Conservation (phyloP, 2,113 vertebrate species). For the Oryzias javanicus region DNA sequence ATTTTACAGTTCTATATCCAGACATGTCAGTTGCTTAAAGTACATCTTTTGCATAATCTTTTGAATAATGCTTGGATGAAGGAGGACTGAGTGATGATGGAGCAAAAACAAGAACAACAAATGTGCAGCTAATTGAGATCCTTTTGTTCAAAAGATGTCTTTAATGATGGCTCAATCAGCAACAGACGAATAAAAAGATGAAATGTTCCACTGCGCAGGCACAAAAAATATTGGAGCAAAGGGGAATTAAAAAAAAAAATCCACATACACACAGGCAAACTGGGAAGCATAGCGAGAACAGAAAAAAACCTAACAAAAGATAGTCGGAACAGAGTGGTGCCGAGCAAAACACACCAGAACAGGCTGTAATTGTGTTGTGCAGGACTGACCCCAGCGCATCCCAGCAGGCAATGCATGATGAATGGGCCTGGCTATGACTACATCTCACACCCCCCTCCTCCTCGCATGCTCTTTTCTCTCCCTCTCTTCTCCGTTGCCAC, state of each 20-base stretch:
- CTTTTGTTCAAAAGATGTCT: conserved; percentile 40
- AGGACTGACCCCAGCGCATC: conserved; percentile 73
- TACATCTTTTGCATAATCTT: conserved; percentile 34
- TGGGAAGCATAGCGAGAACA: conserved; percentile 46
- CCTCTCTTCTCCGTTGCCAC: conserved; percentile 55
- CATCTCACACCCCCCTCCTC: conserved; percentile 52
- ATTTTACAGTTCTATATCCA: conserved; percentile 41
- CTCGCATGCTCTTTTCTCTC: conserved; percentile 65
- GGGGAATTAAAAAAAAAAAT: background rate
- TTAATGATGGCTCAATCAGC: conserved; percentile 29
- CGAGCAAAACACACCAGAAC: conserved; percentile 70
- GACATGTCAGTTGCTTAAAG: conserved; percentile 50
- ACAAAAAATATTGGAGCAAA: conserved; percentile 6
- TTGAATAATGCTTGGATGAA: conserved; percentile 43
- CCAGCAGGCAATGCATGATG: conserved; percentile 80
- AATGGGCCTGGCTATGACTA: conserved; percentile 75
- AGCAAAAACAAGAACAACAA: conserved; percentile 30
- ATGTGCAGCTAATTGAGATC: conserved; percentile 51
- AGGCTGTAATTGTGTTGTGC: conserved; percentile 79
- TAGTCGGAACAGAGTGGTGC: conserved; percentile 60
- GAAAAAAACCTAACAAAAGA: conserved; percentile 56
- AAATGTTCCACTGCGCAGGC: conserved; percentile 28
- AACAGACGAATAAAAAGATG: conserved; percentile 35
- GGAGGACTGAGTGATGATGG: conserved; percentile 5
- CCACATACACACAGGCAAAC: conserved; percentile 20